Conservation (phyloP, 1,140 invertebrate genomes). For the Brachionus rotundiformis region DNA sequence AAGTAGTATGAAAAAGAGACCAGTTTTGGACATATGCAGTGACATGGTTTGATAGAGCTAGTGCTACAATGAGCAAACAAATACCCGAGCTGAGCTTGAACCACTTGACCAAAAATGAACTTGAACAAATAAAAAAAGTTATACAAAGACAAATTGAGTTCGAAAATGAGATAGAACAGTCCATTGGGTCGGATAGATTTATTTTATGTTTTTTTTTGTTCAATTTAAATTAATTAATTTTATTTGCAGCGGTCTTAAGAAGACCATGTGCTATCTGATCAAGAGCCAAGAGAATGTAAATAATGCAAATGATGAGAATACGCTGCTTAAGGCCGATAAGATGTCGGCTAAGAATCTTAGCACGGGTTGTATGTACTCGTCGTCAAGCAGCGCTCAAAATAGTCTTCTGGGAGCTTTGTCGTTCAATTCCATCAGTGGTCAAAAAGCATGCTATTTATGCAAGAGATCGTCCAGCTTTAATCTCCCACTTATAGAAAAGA, state of each 20-base stretch:
- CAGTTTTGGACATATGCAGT: not conserved
- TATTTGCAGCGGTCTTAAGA: constrained; percentile 17
- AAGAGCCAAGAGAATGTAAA: not conserved
- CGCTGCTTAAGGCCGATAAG: not conserved
- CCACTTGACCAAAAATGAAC: constrained; percentile 32
- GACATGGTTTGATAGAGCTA: not conserved
- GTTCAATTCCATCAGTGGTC: not conserved
- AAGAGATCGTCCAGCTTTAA: not conserved
- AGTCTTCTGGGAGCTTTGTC: not conserved
- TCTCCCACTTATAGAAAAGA: not conserved
- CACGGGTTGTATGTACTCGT: not conserved
- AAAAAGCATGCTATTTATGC: not conserved
- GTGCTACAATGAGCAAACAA: not conserved
- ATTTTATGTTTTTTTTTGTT: too few relatives aligned
- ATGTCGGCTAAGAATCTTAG: not conserved
- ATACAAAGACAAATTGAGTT: constrained; percentile 37
- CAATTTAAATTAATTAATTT: not conserved
- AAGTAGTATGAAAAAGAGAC: too few relatives aligned
- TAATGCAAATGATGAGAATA: not conserved
- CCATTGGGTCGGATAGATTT: constrained; percentile 9
- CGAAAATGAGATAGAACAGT: constrained; percentile 40
- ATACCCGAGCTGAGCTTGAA: not conserved
- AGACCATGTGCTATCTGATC: constrained; percentile 27
- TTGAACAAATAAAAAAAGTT: constrained; percentile 46
- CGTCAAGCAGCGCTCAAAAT: not conserved